Evolutionary conservation across 2,113 vertebrate genomes (phyloP).

Genomic region (Xyliphius kryptos): DNA sequence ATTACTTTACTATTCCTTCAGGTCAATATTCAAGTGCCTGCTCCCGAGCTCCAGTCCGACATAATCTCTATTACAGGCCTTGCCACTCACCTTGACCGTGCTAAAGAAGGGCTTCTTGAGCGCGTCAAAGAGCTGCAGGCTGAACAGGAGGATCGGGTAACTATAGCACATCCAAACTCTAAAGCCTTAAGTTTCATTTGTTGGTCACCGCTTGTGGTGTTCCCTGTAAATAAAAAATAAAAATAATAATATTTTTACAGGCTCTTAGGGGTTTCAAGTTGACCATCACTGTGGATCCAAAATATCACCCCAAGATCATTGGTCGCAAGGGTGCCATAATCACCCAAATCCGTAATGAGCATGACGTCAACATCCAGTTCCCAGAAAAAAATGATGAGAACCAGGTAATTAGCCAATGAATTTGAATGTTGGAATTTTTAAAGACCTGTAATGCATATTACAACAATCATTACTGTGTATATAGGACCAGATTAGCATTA

Average conservation of each 20-base stretch:
- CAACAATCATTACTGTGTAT: too few relatives aligned
- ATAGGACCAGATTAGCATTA: constrained; percentile 97
- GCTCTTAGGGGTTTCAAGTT: constrained; percentile 92
- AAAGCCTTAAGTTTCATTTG: too few relatives aligned
- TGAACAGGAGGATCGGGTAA: constrained; percentile 92
- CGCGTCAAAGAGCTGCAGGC: constrained; percentile 89
- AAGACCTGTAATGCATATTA: too few relatives aligned
- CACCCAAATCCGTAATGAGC: constrained; percentile 86
- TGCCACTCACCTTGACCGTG: constrained; percentile 79
- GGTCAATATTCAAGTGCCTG: constrained; percentile 98
- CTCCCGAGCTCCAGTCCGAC: constrained; percentile 89
- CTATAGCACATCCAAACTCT: too few relatives aligned
- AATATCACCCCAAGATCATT: constrained; percentile 97
- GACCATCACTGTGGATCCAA: constrained; percentile 92
- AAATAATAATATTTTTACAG: too few relatives aligned
- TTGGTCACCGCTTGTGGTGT: too few relatives aligned
- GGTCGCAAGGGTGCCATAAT: constrained; percentile 96
- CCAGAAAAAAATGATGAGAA: constrained; percentile 93
- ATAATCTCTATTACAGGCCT: constrained; percentile 88
- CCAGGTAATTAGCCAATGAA: constrained; percentile 86
- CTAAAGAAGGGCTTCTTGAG: constrained; percentile 84
- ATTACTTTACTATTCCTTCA: constrained; percentile 49
- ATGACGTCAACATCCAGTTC: constrained; percentile 96
- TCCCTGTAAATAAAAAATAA: too few relatives aligned
- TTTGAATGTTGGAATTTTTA: too few relatives aligned